phyloP scores from a whole-genome alignment of 1,140 invertebrate species.

The Wiebesia pumilae region DNA sequence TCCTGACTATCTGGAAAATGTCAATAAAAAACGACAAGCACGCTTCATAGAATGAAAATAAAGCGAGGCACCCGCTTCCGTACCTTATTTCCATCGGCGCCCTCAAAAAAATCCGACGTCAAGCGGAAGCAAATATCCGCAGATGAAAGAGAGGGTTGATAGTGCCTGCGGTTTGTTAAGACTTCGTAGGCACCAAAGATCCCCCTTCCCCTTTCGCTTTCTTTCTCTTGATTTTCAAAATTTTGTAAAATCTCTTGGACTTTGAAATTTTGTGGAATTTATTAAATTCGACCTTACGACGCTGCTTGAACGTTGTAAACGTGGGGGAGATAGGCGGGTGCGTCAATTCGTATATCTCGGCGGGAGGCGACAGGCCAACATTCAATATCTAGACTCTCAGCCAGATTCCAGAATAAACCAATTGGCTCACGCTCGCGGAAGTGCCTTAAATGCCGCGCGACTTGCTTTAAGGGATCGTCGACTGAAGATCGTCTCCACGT shows the following conservation, averaged over 20 bases:
- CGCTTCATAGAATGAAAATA: conserved; percentile 14
- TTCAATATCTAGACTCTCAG: conserved; percentile 40
- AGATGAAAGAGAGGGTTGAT: neutral
- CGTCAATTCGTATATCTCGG: conserved; percentile 48
- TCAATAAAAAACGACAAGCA: conserved; percentile 21
- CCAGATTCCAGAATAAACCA: conserved; percentile 55
- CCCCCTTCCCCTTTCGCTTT: neutral
- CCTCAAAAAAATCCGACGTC: conserved; percentile 8
- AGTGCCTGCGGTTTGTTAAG: neutral
- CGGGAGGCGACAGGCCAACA: conserved; percentile 14
- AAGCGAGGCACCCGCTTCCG: neutral
- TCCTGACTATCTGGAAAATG: neutral
- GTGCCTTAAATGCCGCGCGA: neutral
- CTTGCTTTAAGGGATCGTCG: neutral
- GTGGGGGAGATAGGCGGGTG: neutral
- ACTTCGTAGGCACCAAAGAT: neutral
- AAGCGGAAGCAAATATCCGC: neutral
- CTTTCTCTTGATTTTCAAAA: too few species aligned
- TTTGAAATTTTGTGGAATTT: conserved; percentile 13
- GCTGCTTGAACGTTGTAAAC: conserved; percentile 47
- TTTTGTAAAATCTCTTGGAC: neutral
- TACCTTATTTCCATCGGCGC: neutral
- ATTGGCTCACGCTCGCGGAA: conserved; percentile 41
- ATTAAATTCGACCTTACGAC: conserved; percentile 38
- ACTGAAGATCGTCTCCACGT: neutral